Evolutionary conservation across 2,113 vertebrate genomes (phyloP).

Genomic region (Psophia crepitans): DNA sequence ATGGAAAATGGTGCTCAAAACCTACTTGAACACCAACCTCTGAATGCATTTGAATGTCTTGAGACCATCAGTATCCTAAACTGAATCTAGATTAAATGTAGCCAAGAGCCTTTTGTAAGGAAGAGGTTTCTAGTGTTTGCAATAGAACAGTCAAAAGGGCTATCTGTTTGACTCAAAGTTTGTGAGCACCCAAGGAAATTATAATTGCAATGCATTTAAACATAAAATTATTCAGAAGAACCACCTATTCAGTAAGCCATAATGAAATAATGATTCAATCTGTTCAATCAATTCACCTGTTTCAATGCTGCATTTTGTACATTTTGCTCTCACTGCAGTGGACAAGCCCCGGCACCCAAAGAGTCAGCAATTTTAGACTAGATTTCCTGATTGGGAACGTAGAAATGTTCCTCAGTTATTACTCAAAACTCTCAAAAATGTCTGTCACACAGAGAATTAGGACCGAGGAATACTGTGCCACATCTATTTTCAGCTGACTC

Average conservation of each 20-base stretch:
- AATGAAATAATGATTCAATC: not conserved
- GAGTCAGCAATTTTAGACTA: not conserved
- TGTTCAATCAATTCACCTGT: not conserved
- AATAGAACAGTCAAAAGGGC: not conserved
- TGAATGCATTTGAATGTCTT: not conserved
- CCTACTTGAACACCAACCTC: not conserved
- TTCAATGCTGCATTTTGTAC: not conserved
- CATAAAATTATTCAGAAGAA: not conserved
- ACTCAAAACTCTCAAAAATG: not conserved
- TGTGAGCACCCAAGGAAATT: not conserved
- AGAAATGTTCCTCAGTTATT: not conserved
- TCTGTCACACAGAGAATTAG: not conserved
- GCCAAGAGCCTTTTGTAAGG: not conserved
- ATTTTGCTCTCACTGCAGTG: not conserved
- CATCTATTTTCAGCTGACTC: not conserved
- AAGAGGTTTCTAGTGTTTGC: not conserved
- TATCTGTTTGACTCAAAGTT: not conserved
- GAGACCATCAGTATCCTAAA: not conserved
- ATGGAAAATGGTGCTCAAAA: not conserved
- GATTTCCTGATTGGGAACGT: not conserved
- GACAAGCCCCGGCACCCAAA: not conserved
- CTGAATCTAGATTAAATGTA: not conserved
- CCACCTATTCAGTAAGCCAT: not conserved
- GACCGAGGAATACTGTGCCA: not conserved
- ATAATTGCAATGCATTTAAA: not conserved